Percentiles rank a stretch among this genome's conserved stretches.
Conservation (phyloP, 2,113 vertebrate species). For the Mus musculus region DNA sequence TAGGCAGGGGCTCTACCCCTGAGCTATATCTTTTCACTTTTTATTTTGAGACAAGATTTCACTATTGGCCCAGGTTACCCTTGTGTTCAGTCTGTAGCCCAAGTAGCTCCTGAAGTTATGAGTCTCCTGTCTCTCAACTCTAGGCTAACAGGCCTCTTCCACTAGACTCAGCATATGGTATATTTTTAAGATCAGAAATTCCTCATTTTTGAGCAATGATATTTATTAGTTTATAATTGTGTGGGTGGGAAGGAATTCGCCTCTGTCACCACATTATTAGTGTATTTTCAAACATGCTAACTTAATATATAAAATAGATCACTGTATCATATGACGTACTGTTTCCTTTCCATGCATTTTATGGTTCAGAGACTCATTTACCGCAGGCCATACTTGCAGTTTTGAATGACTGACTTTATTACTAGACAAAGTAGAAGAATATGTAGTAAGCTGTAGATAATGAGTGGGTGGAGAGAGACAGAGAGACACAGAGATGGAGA, state of each 20-base stretch:
- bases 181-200: slow-evolving; percentile 14
- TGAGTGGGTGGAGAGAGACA: neutral
- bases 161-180: neutral
- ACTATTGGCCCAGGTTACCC: neutral
- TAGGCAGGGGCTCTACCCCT: neutral
- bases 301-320: neutral
- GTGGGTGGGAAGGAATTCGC: neutral
- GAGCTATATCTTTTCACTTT: neutral
- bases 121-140: neutral
- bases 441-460: neutral
- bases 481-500: neutral
- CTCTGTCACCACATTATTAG: slow-evolving; percentile 5
- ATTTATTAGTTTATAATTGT: neutral
- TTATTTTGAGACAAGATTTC: neutral
- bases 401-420: neutral
- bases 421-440: neutral
- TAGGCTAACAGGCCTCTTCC: neutral
- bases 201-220: neutral
- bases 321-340: no score
- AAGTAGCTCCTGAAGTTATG: neutral
- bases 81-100: neutral
- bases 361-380: neutral
- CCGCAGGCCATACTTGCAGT: no score
- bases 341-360: neutral
- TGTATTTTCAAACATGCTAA: neutral